A percentile compares a stretch with the other conserved stretches of the same genome.
Conservation (phyloP, 2,113 vertebrate species). For the Boleophthalmus pectinirostris region DNA sequence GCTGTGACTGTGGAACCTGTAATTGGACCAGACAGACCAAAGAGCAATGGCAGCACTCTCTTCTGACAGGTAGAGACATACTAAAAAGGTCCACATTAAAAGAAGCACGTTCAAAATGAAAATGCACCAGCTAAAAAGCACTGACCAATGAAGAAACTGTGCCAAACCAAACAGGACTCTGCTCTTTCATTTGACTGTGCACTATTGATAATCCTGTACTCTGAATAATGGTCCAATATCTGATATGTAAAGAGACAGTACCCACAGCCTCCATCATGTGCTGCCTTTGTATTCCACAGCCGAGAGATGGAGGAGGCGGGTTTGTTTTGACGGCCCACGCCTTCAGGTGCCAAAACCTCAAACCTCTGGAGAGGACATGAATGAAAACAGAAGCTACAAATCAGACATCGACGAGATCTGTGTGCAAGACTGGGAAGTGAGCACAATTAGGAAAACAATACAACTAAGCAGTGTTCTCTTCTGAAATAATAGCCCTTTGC, state of each 20-base stretch:
- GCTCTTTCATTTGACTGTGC: constrained; percentile 1
- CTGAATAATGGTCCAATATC: constrained; percentile 9
- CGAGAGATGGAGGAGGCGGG: constrained; percentile 51
- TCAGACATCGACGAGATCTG: constrained; percentile 6
- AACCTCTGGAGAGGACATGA: constrained; percentile 50
- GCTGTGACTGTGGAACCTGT: constrained; percentile 59
- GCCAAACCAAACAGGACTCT: constrained; percentile 19
- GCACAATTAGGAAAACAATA: background rate
- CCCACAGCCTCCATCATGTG: constrained; percentile 10
- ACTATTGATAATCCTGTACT: background rate
- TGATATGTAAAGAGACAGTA: constrained; percentile 6
- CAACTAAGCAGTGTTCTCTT: background rate
- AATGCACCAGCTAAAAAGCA: background rate
- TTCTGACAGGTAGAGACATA: constrained; percentile 31
- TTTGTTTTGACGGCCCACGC: constrained; percentile 69
- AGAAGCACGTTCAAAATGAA: background rate
- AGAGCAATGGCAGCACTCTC: constrained; percentile 47
- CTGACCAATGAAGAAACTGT: constrained; percentile 5
- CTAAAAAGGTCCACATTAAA: constrained; percentile 17
- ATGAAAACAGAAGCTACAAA: constrained; percentile 40
- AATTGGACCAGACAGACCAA: constrained; percentile 71
- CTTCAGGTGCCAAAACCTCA: constrained; percentile 65
- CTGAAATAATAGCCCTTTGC: background rate
- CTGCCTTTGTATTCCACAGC: constrained; percentile 49
- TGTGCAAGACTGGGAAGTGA: background rate